Conservation (phyloP, 2,888 invertebrate species). For the Pyrocoelia pectoralis region DNA sequence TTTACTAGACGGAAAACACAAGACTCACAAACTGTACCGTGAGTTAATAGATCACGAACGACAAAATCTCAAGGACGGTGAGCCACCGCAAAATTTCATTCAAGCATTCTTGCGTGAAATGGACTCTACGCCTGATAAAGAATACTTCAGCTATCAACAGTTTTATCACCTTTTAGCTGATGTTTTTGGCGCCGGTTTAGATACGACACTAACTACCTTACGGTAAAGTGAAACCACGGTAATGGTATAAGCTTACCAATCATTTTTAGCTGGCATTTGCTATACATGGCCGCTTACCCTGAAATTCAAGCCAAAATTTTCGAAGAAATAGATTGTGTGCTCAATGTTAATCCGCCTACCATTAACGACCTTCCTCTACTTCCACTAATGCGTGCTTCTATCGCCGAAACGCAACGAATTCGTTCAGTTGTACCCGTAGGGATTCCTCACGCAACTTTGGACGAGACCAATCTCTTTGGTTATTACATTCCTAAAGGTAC, state of each 20-base stretch:
- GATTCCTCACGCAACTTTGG: constrained; percentile 80
- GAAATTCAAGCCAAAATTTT: constrained; percentile 69
- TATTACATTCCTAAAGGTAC: constrained; percentile 72
- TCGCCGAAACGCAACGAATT: constrained; percentile 81
- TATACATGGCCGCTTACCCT: constrained; percentile 77
- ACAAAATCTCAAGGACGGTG: constrained; percentile 16
- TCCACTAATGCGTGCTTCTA: constrained; percentile 74
- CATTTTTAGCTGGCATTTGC: constrained; percentile 73
- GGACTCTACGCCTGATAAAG: constrained; percentile 55
- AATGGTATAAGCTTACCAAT: not conserved
- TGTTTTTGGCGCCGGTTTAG: constrained; percentile 85
- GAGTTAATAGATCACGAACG: constrained; percentile 67
- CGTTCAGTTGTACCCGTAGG: constrained; percentile 83
- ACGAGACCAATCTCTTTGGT: constrained; percentile 60
- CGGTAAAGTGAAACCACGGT: constrained; percentile 54
- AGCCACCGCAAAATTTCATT: constrained; percentile 59
- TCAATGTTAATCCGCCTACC: constrained; percentile 55
- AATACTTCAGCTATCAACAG: constrained; percentile 71
- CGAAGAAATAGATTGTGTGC: constrained; percentile 61
- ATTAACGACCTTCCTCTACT: constrained; percentile 66
- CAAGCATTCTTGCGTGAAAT: constrained; percentile 68
- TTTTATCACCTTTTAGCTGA: constrained; percentile 80
- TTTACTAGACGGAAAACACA: constrained; percentile 72
- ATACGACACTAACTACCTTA: constrained; percentile 81
- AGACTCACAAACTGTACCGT: constrained; percentile 77